These are phyloP conservation scores for Mamestra brassicae DNA, from an alignment of 2,888 invertebrate species.

Conservation along the genomic window DNA sequence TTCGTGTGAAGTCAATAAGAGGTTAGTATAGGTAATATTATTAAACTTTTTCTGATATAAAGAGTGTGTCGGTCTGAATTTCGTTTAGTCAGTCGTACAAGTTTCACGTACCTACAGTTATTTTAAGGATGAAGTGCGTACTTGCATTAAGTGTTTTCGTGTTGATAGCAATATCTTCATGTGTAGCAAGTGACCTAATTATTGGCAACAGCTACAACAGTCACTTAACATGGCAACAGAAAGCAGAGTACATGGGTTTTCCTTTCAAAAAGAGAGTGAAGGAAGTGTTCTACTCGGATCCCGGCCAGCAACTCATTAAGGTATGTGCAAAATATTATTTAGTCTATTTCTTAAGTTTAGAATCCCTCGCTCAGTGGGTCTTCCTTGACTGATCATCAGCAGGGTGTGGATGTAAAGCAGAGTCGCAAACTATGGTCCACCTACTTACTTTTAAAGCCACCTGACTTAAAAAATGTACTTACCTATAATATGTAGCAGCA, in stretches of 20 bases:
- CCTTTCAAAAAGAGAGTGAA: slow-evolving; percentile 84
- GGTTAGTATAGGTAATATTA: neutral
- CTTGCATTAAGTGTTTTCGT: slow-evolving; percentile 69
- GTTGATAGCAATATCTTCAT: slow-evolving; percentile 70
- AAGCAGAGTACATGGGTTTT: slow-evolving; percentile 77
- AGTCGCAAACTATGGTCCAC: no score
- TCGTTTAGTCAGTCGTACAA: slow-evolving; percentile 2
- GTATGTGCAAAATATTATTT: slow-evolving; percentile 32
- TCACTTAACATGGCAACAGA: slow-evolving; percentile 77
- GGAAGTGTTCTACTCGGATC: slow-evolving; percentile 80
- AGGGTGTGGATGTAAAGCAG: no score
- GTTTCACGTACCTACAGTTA: neutral
- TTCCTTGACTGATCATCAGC: no score
- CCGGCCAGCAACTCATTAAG: slow-evolving; percentile 72
- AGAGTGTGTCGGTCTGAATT: slow-evolving; percentile 4
- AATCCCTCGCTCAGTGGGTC: no score
- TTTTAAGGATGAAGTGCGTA: slow-evolving; percentile 73
- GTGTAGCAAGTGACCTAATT: slow-evolving; percentile 75
- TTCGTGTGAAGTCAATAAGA: slow-evolving; percentile 23
- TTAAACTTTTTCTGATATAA: slow-evolving; percentile 12
- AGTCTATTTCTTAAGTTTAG: neutral
- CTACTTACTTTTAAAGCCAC: no score
- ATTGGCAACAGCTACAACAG: slow-evolving; percentile 79
- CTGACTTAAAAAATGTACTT: no score
- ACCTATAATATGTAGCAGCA: no score